A percentile compares a stretch with the other conserved stretches of the same genome.
Conservation (phyloP, 2,797 vertebrate species). For the Acanthurus leucopareius region DNA sequence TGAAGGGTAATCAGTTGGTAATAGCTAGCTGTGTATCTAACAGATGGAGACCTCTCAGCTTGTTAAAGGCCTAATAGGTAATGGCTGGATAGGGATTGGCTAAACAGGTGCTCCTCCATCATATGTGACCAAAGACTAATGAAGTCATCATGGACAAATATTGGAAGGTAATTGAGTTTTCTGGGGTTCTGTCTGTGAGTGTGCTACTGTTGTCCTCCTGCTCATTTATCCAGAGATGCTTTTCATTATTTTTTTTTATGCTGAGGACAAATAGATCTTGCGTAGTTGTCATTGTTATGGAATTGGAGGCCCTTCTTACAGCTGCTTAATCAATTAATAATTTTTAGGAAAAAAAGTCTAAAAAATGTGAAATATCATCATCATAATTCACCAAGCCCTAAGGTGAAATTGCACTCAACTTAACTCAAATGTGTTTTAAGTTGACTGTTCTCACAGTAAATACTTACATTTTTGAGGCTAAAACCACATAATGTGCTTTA, state of each 20-base stretch:
- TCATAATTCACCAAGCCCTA: not conserved
- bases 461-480: not conserved
- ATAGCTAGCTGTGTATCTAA: constrained; percentile 36
- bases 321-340: rapidly evolving
- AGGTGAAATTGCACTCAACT: not conserved
- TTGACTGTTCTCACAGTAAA: not conserved
- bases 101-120: constrained; percentile 68
- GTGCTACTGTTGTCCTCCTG: not conserved
- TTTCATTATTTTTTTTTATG: not conserved
- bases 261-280: not conserved
- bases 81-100: constrained; percentile 45
- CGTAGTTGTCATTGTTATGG: not conserved
- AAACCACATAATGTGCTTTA: not conserved
- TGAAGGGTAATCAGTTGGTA: constrained; percentile 37
- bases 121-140: constrained; percentile 65
- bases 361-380: not conserved
- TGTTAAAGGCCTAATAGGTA: constrained; percentile 64
- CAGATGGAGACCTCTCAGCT: constrained; percentile 57
- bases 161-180: constrained; percentile 53
- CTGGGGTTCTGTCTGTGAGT: constrained; percentile 14
- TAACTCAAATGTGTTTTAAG: not conserved
- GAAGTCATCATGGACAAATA: constrained; percentile 61
- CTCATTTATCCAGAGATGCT: not conserved
- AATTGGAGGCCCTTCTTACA: not conserved
- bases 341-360: not conserved